Evolutionary conservation across 30 jellyfish, hydroid and myxozoan genomes (phyloP).

Genomic region (Aurelia sp.): DNA sequence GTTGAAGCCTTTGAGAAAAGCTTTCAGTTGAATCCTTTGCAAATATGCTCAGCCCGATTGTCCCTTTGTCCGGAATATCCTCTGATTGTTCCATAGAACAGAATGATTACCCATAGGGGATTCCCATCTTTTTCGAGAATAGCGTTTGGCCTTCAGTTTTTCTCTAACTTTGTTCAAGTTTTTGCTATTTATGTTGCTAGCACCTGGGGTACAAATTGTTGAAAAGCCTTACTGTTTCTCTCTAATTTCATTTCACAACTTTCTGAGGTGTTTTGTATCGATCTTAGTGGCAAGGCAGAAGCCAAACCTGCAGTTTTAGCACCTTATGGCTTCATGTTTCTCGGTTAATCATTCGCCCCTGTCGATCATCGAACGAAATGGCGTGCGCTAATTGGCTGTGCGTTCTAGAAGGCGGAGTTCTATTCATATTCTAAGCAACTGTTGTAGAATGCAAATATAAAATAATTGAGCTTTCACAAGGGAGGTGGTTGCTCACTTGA

Average conservation of each 20-base stretch:
- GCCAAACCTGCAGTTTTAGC: slow-evolving; percentile 66
- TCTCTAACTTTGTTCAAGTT: slow-evolving; percentile 20
- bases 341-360: slow-evolving; percentile 56
- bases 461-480: slow-evolving; percentile 52
- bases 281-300: slow-evolving; percentile 37
- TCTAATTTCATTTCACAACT: background rate
- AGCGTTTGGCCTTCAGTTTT: slow-evolving; percentile 38
- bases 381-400: slow-evolving; percentile 77
- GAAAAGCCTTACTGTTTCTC: slow-evolving; percentile 15
- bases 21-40: slow-evolving; percentile 63
- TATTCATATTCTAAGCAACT: slow-evolving; percentile 78
- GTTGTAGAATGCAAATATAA: slow-evolving; percentile 74
- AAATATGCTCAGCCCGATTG: slow-evolving; percentile 65
- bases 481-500: slow-evolving; percentile 84
- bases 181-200: background rate
- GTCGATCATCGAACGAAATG: slow-evolving; percentile 78
- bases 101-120: slow-evolving; percentile 62
- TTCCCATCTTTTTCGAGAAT: slow-evolving; percentile 38
- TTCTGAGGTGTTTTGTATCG: background rate
- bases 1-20: slow-evolving; percentile 55
- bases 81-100: slow-evolving; percentile 48
- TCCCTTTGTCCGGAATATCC: slow-evolving; percentile 51
- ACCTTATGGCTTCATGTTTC: slow-evolving; percentile 46
- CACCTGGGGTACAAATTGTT: background rate
- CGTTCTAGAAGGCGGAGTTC: slow-evolving; percentile 78